Evolutionary conservation across 2,113 vertebrate species (phyloP), one percentile per base, ranked within the genome.

Genomic region (Mixornis gularis): DNA sequence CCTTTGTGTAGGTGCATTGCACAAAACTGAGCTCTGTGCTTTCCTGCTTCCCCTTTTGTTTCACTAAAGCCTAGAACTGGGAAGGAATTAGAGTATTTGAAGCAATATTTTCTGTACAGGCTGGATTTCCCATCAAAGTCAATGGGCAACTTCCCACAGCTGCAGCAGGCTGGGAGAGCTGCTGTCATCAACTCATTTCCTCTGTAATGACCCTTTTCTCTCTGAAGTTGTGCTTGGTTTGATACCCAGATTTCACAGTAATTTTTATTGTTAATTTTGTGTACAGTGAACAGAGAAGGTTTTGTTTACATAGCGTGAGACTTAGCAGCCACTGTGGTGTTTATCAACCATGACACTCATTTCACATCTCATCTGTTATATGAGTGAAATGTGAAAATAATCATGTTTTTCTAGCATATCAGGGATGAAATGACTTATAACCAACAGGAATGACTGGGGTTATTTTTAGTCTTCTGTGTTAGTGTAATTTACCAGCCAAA

Each of bases 261-360:
- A 84, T 91, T 96, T 95, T 97, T 92, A 90, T 59, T 93, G 52
- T 82, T 96, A 94, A 92, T 95, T 95, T 95, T 93, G 46, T 68
- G 53, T 80, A 90, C 48, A 89, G 84, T 36, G 85, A 94, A 79
- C 46, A 64, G 58, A 69, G 85, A 85, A 85, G 63, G 78, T 95
- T 89, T 94, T 95, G 85, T 94, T 97, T 96, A 93, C 59, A 79
- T 27, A 95, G 56, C 21, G 5, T 87, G 90, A 95, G 93, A 89
- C 70, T 55, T 88, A 90, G 79, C 53, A 96, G 69, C 77, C 78
- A 81, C 77, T 87, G 68, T 44, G 29, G 10, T 46, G 52, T 96
- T 96, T 94, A 93, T 97, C 48, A 93, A 84, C 84, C 85, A 52
- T 79, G 77, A 95, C 89, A 27, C 49, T 95, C 72, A 96, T 96